Evolutionary conservation across 2,113 vertebrate species (phyloP), one percentile per base, ranked within the genome.

Genomic region (Hippopotamus amphibius): DNA sequence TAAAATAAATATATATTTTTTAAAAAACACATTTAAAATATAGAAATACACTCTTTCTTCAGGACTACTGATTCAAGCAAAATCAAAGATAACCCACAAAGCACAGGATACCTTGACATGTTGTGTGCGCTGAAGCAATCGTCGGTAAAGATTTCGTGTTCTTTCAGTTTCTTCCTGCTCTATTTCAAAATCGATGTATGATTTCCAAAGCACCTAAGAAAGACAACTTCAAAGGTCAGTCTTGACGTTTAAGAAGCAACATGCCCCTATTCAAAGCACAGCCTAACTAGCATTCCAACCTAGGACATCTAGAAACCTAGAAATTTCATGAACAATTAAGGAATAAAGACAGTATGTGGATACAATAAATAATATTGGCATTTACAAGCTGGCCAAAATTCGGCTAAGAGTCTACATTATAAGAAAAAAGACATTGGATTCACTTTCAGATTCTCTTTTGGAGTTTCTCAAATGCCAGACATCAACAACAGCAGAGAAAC

Each of bases 111-210:
- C 99, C 99, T 99, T 99, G 88, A 99, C 99, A 0, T 99, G 99
- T 61, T 99, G 99, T 0, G 99, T 99, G 69, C 99, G 98, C 97
- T 99, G 99, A 69, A 99, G 99, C 86, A 99, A 93, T 21, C 99
- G 98, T 89, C 99, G 99, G 97, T 99, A 99, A 43, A 99, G 99
- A 50, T 98, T 99, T 69, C 99, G 99, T n/a, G 99, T 99, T 96
- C 99, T 99, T 43, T 99, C 99, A 43, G 99, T 99, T 97, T 99
- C 99, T 90, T 99, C 99, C 95, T 99, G 99, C 98, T 99, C 99
- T 11, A 99, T 99, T 98, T 99, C 99, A 98, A 99, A 99, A 98
- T 99, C 99, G 91, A 99, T 99, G 90, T 99, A 99, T 46, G 99
- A 99, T 97, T 99, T 99, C 99, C 99, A 99, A 92, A 99, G 99